phyloP scores from a whole-genome alignment of 2,888 invertebrate species.

The Dendrolimus houi region DNA sequence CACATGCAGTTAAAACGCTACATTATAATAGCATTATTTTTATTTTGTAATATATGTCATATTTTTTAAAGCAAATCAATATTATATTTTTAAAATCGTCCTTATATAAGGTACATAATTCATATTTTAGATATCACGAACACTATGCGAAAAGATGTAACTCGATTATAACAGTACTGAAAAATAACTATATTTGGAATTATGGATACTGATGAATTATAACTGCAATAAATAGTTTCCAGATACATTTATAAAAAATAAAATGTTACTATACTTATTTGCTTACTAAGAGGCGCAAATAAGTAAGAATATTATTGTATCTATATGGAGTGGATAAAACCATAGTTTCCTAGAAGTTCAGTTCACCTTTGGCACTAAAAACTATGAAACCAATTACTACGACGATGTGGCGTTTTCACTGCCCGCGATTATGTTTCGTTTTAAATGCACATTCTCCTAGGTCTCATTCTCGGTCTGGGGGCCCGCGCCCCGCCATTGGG shows the following conservation, averaged over 20 bases:
- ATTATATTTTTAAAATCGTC: background rate
- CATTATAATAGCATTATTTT: conserved; percentile 17
- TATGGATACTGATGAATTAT: background rate
- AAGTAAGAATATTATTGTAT: background rate
- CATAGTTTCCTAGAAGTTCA: background rate
- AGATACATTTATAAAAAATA: background rate
- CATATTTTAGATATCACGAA: conserved; percentile 1
- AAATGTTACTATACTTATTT: background rate
- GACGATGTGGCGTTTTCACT: conserved; percentile 44
- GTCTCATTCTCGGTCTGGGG: conserved; percentile 37
- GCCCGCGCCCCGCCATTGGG: background rate
- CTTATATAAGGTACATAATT: background rate
- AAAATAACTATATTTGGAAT: background rate
- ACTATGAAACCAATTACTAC: conserved; percentile 24
- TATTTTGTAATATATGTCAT: background rate
- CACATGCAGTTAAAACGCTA: conserved; percentile 67
- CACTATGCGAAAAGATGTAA: conserved; percentile 1
- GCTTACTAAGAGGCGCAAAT: background rate
- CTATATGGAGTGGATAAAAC: background rate
- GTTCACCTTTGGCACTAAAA: conserved; percentile 44
- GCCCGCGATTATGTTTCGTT: conserved; percentile 42
- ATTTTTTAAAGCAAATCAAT: background rate
- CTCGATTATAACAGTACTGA: conserved; percentile 2
- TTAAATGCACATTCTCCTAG: conserved; percentile 53
- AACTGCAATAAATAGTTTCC: background rate